Evolutionary conservation across 1,140 invertebrate genomes (phyloP), one percentile per base, ranked within the genome.

Genomic region (Lineus longissimus): DNA sequence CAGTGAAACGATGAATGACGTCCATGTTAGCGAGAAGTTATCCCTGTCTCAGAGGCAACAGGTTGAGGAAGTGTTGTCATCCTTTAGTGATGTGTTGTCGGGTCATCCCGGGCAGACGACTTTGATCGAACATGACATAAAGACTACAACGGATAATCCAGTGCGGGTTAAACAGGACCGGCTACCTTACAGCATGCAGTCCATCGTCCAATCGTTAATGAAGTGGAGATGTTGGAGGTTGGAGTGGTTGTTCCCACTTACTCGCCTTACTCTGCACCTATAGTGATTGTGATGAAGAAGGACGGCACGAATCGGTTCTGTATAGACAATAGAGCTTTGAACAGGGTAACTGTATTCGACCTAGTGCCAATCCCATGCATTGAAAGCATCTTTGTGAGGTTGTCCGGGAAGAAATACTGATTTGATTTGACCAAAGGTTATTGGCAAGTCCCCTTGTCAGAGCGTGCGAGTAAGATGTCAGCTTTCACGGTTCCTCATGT

Each of bases 261-360:
- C 64, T 77, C 73, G 15, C 76, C 83, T 29, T 86, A 83, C 82
- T 82, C 77, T 15, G 79, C 83, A 11, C 83, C 83, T 2, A 65
- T 86, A 17, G 84, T 86, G 0, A 74, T 79, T 11, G 79, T 85
- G 0, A 47, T 72, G 11, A 86, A 86, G 61, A 55, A 73, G 0
- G 70, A 85, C 69, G 82, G 79, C 15, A 65, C 71, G 19, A 67
- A 82, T 36, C 62, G 84, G 31, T 74, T 86, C 31, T 84, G 84
- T 70, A 79, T 73, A 2, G 84, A 86, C 72, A 85, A 81, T 73
- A 82, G 71, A 55, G 62, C 41, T 30, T 33, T 71, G 17, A 75
- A 71, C 60, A 17, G 43, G 22, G 62, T 63, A 22, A 69, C 69
- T 11, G 23, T 19, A 2, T 62, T 65, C 54, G 71, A 72, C 45